These are phyloP conservation scores for Macrophya alboannulata DNA, from an alignment of 2,888 invertebrate species.

Conservation along the genomic window DNA sequence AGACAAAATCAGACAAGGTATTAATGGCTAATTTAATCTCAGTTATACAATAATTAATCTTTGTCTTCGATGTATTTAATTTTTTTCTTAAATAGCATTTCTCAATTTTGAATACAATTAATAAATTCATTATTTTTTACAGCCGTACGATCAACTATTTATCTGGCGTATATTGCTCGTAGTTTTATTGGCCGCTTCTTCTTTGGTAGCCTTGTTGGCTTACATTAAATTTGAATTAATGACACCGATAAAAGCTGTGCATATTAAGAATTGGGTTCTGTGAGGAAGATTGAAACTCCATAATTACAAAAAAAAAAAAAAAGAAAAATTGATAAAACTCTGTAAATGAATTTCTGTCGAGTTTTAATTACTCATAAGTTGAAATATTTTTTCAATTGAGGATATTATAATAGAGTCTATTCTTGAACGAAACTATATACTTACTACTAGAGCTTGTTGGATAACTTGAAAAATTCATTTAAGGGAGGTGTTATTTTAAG, in stretches of 20 bases:
- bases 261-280: slow-evolving; percentile 79
- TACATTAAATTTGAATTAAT: slow-evolving; percentile 81
- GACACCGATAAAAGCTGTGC: slow-evolving; percentile 80
- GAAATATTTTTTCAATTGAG: not conserved
- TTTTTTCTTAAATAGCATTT: slow-evolving; percentile 75
- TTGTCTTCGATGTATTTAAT: slow-evolving; percentile 75
- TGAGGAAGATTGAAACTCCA: slow-evolving; percentile 60
- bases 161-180: slow-evolving; percentile 81
- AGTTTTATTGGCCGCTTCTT: slow-evolving; percentile 79
- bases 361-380: not conserved
- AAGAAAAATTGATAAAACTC: not conserved
- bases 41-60: slow-evolving; percentile 73
- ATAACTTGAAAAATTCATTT: not conserved
- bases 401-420: not conserved
- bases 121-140: slow-evolving; percentile 70
- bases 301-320: not conserved
- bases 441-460: not conserved
- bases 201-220: slow-evolving; percentile 79
- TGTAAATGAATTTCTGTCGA: not conserved
- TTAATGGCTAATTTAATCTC: slow-evolving; percentile 66
- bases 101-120: slow-evolving; percentile 68
- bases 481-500: not conserved
- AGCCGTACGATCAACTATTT: slow-evolving; percentile 82
- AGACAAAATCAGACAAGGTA: slow-evolving; percentile 80
- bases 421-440: slow-evolving; percentile 5